Evolutionary conservation across 2,888 invertebrate species (phyloP), one percentile per base, ranked within the genome.

Genomic region (Polydesmus complanatus): DNA sequence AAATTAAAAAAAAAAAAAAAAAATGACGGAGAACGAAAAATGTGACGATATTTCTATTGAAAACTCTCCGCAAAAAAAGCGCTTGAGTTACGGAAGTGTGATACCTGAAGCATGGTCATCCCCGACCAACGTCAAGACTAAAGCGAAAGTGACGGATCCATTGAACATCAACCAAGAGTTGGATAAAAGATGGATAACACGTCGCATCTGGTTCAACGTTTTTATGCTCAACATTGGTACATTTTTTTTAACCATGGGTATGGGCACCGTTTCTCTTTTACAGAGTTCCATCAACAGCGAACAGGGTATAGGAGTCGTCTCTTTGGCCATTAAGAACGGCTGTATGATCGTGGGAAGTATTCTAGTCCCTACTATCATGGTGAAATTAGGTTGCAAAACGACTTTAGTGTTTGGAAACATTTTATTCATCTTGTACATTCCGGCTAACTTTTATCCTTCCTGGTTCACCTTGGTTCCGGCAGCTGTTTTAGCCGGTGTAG

Each of bases 221-320:
- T 37, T 5, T 5, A 5, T 37, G 14, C 14, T 37, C 14, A 37
- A 37, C 14, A 14, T 5, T 8, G 37, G 8, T 8, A 37, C 37
- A 37, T 37, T 37, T 37, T 8, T 37, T 8, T 37, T 8, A 5
- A 14, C 14, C 37, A 37, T 37, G 37, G 37, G 37, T 8, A 8
- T 37, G 5, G 37, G 8, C 14, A 5, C 37, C 14, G 14, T 37
- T 8, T 8, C 14, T 37, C 5, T 37, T 5, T 8, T 37, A 22
- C 58, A 58, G 58, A 58, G 58, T 51, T 58, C 58, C 22, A 5
- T 58, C 8, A 49, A 58, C 26, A 25, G 11, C 5, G 22, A 14
- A 14, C 22, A 51, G 5, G 58, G 58, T 3, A 3, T 58, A 3
- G 58, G 58, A 21, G 58, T 58, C 21, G 50, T 18, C 5, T 19